These are phyloP conservation scores for Melieria omissa DNA, from an alignment of 2,888 invertebrate species.

Conservation along the genomic window DNA sequence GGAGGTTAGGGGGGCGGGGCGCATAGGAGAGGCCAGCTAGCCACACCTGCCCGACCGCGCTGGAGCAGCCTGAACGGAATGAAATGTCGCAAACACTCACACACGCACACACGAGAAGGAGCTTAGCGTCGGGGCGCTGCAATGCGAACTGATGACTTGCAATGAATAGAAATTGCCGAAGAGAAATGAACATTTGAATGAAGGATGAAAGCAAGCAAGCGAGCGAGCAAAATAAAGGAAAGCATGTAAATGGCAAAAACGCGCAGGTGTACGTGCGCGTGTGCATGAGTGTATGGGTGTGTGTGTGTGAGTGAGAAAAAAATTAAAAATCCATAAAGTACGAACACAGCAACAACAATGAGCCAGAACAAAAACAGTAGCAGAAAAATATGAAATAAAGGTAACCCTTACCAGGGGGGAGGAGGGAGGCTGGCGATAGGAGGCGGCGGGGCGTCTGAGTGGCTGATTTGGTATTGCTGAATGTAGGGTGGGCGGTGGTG, in stretches of 20 bases:
- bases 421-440: slow-evolving; percentile 7
- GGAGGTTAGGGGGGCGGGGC: too few species aligned
- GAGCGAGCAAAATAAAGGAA: slow-evolving; percentile 1
- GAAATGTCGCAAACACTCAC: neutral
- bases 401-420: slow-evolving; percentile 7
- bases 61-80: too few species aligned
- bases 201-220: slow-evolving; percentile 18
- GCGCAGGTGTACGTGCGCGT: neutral
- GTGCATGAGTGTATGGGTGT: too few species aligned
- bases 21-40: too few species aligned
- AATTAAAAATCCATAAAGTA: slow-evolving; percentile 18
- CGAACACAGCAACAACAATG: neutral
- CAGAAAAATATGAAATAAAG: slow-evolving; percentile 31
- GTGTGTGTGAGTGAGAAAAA: neutral
- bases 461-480: neutral
- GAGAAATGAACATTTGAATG: slow-evolving; percentile 40
- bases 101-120: neutral
- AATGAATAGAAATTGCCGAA: slow-evolving; percentile 51
- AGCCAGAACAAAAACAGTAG: neutral
- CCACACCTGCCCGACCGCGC: too few species aligned
- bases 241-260: slow-evolving; percentile 5
- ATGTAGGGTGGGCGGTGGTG: slow-evolving; percentile 1
- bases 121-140: slow-evolving; percentile 16
- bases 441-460: slow-evolving; percentile 10
- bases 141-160: slow-evolving; percentile 46